These are phyloP conservation scores for Formica selysi DNA, from an alignment of 1,140 invertebrate genomes.

Conservation along the genomic window DNA sequence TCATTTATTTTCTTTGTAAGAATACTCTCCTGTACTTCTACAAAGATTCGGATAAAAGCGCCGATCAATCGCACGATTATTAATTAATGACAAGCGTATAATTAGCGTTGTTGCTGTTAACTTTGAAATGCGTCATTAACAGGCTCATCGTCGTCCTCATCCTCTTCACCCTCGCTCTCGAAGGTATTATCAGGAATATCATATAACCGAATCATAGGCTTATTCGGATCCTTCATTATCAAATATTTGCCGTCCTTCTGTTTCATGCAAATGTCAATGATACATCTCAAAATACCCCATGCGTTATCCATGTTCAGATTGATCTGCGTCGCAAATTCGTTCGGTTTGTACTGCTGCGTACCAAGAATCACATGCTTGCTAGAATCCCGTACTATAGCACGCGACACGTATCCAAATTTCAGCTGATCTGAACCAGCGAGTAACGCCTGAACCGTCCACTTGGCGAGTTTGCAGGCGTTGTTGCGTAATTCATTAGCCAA, in stretches of 20 bases:
- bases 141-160: conserved; percentile 93
- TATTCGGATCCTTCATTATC: conserved; percentile 99
- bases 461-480: conserved; percentile 99
- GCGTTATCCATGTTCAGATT: conserved; percentile 99
- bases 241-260: conserved; percentile 99
- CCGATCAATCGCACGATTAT: background rate
- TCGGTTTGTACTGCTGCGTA: conserved; percentile 99
- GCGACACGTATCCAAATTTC: conserved; percentile 99
- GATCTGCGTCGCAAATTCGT: conserved; percentile 99
- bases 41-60: conserved; percentile 1
- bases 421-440: conserved; percentile 98
- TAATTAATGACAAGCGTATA: background rate
- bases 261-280: conserved; percentile 99
- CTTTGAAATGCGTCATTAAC: conserved; percentile 87
- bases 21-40: background rate
- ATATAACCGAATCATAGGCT: conserved; percentile 98
- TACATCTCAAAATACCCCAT: conserved; percentile 99
- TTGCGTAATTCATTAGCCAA: conserved; percentile 99
- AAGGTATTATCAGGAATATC: conserved; percentile 99
- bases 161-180: conserved; percentile 98
- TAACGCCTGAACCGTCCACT: conserved; percentile 99
- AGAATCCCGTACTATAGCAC: conserved; percentile 96
- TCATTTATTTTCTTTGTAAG: conserved; percentile 43
- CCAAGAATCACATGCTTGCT: conserved; percentile 99
- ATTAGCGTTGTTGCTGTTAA: conserved; percentile 72